Evolutionary conservation across 2,113 vertebrate species (phyloP).

Genomic region (Mellivora capensis): DNA sequence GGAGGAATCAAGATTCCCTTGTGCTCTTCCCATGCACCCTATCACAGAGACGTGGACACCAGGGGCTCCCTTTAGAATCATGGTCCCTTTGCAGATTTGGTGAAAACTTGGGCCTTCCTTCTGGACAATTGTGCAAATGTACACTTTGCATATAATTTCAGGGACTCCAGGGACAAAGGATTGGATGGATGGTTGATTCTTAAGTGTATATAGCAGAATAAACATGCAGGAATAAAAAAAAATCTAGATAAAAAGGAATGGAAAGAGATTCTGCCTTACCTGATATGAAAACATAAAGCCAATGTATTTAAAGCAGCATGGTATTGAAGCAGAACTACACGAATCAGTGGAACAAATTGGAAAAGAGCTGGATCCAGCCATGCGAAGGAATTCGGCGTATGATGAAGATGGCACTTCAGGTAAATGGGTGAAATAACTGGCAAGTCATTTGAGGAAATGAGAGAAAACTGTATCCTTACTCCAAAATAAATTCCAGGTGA

Average conservation of each 20-base stretch:
- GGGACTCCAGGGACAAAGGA: neutral
- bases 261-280: neutral
- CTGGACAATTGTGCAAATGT: neutral
- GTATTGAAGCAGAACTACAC: neutral
- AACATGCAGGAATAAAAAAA: neutral
- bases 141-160: neutral
- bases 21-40: neutral
- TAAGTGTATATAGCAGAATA: conserved; percentile 3
- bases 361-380: neutral
- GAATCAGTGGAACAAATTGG: neutral
- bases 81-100: neutral
- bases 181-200: neutral
- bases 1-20: neutral
- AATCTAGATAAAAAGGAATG: neutral
- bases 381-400: neutral
- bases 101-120: neutral
- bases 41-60: neutral
- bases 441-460: neutral
- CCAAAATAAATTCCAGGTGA: neutral
- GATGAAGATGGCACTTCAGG: neutral
- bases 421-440: neutral
- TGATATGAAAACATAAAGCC: conserved; percentile 11
- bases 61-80: neutral
- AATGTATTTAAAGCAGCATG: neutral
- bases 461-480: neutral